A percentile compares a stretch with the other conserved stretches of the same genome.
Conservation (phyloP, 2,113 vertebrate species). For the Marmota monax region DNA sequence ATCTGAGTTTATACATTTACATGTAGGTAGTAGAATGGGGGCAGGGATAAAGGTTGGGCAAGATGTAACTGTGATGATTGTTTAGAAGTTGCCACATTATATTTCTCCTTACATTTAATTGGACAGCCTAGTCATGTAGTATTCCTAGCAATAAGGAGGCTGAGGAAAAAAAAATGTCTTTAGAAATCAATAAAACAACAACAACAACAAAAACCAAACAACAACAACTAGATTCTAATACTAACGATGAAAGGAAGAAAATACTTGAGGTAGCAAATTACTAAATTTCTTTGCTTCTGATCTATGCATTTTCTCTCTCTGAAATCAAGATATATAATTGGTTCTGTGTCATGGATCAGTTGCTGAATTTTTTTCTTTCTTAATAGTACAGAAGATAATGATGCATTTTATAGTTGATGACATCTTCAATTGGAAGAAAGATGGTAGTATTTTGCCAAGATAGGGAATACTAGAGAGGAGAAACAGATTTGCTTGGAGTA, state of each 20-base stretch:
- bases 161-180: constrained; percentile 32
- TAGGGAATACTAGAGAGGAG: background rate
- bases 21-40: background rate
- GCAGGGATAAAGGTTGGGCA: background rate
- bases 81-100: background rate
- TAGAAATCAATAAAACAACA: background rate
- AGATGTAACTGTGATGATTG: background rate
- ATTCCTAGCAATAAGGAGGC: background rate
- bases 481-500: constrained; percentile 30
- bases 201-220: background rate
- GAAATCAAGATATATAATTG: constrained; percentile 32
- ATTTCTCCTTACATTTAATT: background rate
- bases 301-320: constrained; percentile 24
- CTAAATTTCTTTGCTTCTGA: constrained; percentile 25
- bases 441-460: constrained; percentile 46
- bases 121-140: background rate
- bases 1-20: background rate
- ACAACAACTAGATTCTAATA: background rate
- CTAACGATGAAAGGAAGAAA: background rate
- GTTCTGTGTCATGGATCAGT: background rate
- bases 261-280: background rate
- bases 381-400: constrained; percentile 52
- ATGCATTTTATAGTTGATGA: constrained; percentile 40
- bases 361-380: constrained; percentile 31
- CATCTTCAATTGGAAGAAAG: constrained; percentile 49